A percentile compares a stretch with the other conserved stretches of the same genome.
These are phyloP conservation scores for Drosophila aldrichi DNA, from an alignment of 2,888 invertebrate species.

Conservation along the genomic window DNA sequence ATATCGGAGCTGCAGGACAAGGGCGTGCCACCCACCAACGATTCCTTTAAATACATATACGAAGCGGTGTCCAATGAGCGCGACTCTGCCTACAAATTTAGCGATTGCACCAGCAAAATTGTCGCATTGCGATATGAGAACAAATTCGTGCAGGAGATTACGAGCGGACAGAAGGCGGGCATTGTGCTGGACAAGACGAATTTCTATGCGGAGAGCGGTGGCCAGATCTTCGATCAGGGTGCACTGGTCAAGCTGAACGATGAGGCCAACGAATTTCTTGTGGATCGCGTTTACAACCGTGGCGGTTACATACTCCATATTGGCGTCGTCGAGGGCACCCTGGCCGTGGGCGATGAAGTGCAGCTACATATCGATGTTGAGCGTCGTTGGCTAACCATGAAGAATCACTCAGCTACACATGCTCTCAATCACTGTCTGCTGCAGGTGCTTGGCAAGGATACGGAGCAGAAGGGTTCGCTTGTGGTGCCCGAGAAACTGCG, in stretches of 20 bases:
- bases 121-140: conserved; percentile 93
- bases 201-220: conserved; percentile 99
- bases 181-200: conserved; percentile 95
- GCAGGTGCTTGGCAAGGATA: conserved; percentile 94
- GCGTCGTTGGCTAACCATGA: conserved; percentile 97
- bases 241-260: conserved; percentile 93
- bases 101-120: conserved; percentile 90
- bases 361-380: conserved; percentile 92
- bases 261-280: conserved; percentile 95
- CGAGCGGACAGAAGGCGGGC: conserved; percentile 95
- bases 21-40: conserved; percentile 93
- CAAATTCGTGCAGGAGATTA: conserved; percentile 93
- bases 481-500: conserved; percentile 98
- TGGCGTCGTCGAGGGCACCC: conserved; percentile 93
- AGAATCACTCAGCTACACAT: conserved; percentile 99
- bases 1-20: conserved; percentile 94
- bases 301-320: conserved; percentile 98
- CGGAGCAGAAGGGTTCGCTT: conserved; percentile 98
- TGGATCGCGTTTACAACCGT: conserved; percentile 96
- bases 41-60: conserved; percentile 96
- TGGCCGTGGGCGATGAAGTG: conserved; percentile 94
- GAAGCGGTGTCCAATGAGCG: conserved; percentile 88
- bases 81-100: conserved; percentile 92
- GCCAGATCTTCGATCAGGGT: conserved; percentile 98
- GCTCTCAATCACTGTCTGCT: conserved; percentile 97